phyloP scores from a whole-genome alignment of 2,888 invertebrate genomes.

The Cyaniris semiargus region DNA sequence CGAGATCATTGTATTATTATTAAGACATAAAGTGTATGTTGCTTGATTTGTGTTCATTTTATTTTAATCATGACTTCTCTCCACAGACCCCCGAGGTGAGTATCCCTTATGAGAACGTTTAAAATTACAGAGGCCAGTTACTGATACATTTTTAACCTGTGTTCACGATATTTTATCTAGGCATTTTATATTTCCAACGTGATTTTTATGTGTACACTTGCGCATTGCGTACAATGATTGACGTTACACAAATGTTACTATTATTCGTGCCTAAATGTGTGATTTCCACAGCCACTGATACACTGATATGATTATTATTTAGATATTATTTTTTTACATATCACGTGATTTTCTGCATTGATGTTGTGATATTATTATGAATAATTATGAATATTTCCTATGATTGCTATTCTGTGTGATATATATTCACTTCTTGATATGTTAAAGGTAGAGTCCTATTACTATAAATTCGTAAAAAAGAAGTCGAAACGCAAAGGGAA shows the following conservation, averaged over 20 bases:
- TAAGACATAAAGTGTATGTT: constrained; percentile 81
- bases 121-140: neutral
- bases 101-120: constrained; percentile 54
- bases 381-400: constrained; percentile 41
- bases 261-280: constrained; percentile 30
- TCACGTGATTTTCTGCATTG: constrained; percentile 40
- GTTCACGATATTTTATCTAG: constrained; percentile 14
- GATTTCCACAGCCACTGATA: constrained; percentile 34
- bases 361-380: constrained; percentile 28
- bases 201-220: constrained; percentile 15
- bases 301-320: constrained; percentile 17
- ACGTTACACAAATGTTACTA: constrained; percentile 23
- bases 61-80: constrained; percentile 75
- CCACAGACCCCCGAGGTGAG: constrained; percentile 74
- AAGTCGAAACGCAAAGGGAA: constrained; percentile 21
- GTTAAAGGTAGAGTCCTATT: constrained; percentile 64
- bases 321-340: constrained; percentile 20
- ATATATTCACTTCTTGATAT: constrained; percentile 66
- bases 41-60: constrained; percentile 78
- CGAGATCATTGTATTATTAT: constrained; percentile 70
- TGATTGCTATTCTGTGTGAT: constrained; percentile 58
- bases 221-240: constrained; percentile 7
- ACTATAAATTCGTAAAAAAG: constrained; percentile 30
- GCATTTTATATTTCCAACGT: neutral
- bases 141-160: constrained; percentile 26